Evolutionary conservation across 2,113 vertebrate genomes (phyloP).

Genomic region (Pelobates fuscus): DNA sequence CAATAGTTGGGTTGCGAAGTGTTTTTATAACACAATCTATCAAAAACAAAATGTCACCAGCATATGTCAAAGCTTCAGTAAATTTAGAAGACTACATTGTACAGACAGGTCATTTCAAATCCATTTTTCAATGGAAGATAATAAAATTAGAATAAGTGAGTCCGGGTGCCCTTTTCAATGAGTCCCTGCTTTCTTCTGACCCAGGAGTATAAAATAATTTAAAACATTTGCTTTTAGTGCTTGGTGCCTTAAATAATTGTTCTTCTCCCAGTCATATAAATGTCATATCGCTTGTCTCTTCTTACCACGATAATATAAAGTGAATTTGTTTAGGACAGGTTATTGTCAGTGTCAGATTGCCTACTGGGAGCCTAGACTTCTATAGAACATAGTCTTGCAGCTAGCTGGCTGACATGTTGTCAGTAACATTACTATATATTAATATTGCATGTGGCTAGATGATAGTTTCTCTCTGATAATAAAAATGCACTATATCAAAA

Average conservation of each 20-base stretch:
- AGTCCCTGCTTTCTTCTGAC: constrained; percentile 11
- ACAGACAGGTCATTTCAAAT: constrained; percentile 10
- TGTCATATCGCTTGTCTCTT: background rate
- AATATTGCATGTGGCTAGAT: too few relatives aligned
- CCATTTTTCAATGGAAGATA: constrained; percentile 8
- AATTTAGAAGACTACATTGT: constrained; percentile 18
- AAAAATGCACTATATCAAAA: too few relatives aligned
- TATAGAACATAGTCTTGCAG: background rate
- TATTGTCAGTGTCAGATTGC: background rate
- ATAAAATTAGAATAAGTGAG: constrained; percentile 30
- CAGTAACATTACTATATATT: too few relatives aligned
- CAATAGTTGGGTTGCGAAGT: too few relatives aligned
- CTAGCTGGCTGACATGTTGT: background rate
- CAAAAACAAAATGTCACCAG: constrained; percentile 29
- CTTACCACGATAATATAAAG: background rate
- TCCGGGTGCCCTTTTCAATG: constrained; percentile 11
- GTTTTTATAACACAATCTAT: too few relatives aligned
- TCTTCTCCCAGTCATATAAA: constrained; percentile 5
- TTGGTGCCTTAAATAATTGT: background rate
- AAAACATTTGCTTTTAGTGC: constrained; percentile 27
- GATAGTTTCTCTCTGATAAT: too few relatives aligned
- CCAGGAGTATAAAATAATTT: background rate
- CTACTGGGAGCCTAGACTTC: background rate
- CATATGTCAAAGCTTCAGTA: constrained; percentile 18
- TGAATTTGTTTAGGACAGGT: background rate